Evolutionary conservation across 1,140 invertebrate species (phyloP).

Genomic region (Zaprionus africanus): DNA sequence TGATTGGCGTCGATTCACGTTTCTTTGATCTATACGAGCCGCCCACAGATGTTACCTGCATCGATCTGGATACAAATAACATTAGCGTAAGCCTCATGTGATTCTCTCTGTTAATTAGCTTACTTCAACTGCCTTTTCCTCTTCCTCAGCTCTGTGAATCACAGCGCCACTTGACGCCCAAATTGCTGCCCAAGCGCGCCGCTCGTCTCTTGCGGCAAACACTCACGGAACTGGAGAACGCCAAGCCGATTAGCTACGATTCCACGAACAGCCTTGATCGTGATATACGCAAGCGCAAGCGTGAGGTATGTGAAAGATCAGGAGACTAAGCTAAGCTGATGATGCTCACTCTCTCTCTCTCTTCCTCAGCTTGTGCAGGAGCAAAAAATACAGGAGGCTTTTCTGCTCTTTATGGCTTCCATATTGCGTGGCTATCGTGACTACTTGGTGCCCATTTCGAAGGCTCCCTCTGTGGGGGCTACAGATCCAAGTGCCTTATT

Average conservation of each 20-base stretch:
- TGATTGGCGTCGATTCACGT: slow-evolving; percentile 97
- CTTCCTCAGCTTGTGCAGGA: slow-evolving; percentile 90
- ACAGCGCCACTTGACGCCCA: slow-evolving; percentile 92
- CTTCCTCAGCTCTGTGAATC: slow-evolving; percentile 91
- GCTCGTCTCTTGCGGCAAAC: slow-evolving; percentile 90
- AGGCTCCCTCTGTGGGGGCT: slow-evolving; percentile 95
- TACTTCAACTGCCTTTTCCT: not conserved
- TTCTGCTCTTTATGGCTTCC: slow-evolving; percentile 97
- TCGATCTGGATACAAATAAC: slow-evolving; percentile 99
- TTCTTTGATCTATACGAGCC: slow-evolving; percentile 99
- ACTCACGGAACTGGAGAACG: slow-evolving; percentile 88
- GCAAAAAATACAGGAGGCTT: slow-evolving; percentile 98
- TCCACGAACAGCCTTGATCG: slow-evolving; percentile 87
- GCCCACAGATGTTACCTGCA: slow-evolving; percentile 97
- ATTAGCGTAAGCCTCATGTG: slow-evolving; percentile 88
- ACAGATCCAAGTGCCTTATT: slow-evolving; percentile 98
- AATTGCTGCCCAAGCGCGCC: slow-evolving; percentile 95
- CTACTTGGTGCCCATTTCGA: slow-evolving; percentile 96
- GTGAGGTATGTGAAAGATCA: slow-evolving; percentile 83
- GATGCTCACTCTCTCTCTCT: slow-evolving; percentile 50
- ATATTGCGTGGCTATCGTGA: slow-evolving; percentile 96
- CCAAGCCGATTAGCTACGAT: slow-evolving; percentile 84
- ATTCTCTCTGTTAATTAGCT: not conserved
- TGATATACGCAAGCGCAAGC: slow-evolving; percentile 87
- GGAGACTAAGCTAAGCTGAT: not conserved